Evolutionary conservation across 2,888 invertebrate genomes (phyloP).

Genomic region (Matsumyia berberina): DNA sequence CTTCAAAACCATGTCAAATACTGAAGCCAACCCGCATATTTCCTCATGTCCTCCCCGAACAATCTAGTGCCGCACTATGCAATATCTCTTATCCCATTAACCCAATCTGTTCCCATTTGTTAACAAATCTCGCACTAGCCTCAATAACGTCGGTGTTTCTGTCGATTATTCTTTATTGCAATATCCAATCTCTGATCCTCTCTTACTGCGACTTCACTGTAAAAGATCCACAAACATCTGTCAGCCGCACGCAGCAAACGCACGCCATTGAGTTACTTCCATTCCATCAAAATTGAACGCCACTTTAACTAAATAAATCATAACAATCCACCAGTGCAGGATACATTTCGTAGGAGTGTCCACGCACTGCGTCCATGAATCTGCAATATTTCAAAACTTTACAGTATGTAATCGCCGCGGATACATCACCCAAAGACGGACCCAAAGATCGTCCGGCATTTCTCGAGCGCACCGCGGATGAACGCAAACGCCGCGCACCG

Average conservation of each 20-base stretch:
- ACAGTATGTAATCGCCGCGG: conserved; percentile 10
- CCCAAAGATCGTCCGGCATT: conserved; percentile 1
- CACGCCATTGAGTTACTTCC: conserved; percentile 13
- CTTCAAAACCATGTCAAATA: too few relatives aligned
- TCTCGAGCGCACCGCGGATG: conserved; percentile 1
- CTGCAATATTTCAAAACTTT: conserved; percentile 42
- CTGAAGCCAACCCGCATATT: neutral
- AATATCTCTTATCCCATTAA: neutral
- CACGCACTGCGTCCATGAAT: conserved; percentile 35
- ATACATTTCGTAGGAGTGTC: conserved; percentile 36
- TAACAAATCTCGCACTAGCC: neutral
- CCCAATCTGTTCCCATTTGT: neutral
- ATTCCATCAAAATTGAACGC: conserved; percentile 54
- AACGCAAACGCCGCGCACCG: conserved; percentile 1
- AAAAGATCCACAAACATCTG: neutral
- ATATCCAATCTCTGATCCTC: conserved; percentile 5
- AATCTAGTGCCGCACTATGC: neutral
- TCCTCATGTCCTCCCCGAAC: neutral
- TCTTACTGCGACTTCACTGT: neutral
- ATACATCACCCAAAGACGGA: conserved; percentile 27
- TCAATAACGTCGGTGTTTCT: conserved; percentile 9
- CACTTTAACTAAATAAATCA: conserved; percentile 56
- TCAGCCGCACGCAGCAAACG: neutral
- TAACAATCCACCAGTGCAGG: conserved; percentile 15
- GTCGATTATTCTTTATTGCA: neutral